These are phyloP conservation scores for Philypnodon macrostomus DNA, from an alignment of 2,797 vertebrate genomes.

Conservation along the genomic window DNA sequence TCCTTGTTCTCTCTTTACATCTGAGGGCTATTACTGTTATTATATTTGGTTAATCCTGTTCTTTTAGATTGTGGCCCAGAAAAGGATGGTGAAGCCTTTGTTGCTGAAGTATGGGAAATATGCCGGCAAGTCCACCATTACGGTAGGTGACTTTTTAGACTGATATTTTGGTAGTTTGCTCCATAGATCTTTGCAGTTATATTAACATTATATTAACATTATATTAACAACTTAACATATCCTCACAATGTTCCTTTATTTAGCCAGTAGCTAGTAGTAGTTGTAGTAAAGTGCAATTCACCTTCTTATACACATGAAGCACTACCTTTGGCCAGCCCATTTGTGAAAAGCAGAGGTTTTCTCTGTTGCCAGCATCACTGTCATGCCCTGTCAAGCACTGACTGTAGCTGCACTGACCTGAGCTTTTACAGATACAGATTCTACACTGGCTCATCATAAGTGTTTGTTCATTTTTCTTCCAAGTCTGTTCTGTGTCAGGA, in stretches of 20 bases:
- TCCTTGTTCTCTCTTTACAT: constrained; percentile 18
- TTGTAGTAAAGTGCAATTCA: constrained; percentile 1
- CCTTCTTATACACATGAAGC: constrained; percentile 16
- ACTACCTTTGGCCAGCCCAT: constrained; percentile 16
- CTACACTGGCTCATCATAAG: constrained; percentile 1
- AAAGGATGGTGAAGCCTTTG: constrained; percentile 88
- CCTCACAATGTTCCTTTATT: no score
- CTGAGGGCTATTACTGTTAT: constrained; percentile 9
- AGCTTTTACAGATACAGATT: constrained; percentile 11
- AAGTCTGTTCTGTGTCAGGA: constrained; percentile 1
- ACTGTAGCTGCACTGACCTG: neutral
- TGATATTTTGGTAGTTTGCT: no score
- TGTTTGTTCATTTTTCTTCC: constrained; percentile 7
- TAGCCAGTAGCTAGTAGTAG: no score
- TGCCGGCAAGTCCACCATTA: constrained; percentile 92
- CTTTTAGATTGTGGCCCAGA: constrained; percentile 92
- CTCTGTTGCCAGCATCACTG: constrained; percentile 34
- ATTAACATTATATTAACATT: no score
- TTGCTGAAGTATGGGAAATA: constrained; percentile 91
- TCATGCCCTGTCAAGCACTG: constrained; percentile 18
- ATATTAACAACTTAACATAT: no score
- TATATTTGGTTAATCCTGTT: constrained; percentile 33
- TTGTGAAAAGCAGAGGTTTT: constrained; percentile 27
- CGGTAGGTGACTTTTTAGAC: constrained; percentile 77
- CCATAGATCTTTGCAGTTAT: no score